Evolutionary conservation across 2,888 invertebrate species (phyloP), one percentile per base, ranked within the genome.

Genomic region (Agrilus cyanescens): DNA sequence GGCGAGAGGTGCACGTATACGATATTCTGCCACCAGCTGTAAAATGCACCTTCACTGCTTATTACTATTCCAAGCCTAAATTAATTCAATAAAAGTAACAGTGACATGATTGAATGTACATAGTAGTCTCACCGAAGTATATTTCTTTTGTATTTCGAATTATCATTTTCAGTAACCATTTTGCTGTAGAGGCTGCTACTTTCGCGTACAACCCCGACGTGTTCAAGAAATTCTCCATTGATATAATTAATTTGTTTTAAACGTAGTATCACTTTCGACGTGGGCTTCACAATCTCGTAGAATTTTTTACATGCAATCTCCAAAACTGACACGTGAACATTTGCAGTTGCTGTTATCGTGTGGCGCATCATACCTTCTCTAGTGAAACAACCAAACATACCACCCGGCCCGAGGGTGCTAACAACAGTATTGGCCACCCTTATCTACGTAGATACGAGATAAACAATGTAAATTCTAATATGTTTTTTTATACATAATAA

Each of bases 371-470:
- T 38, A 10, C 46, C 47, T n/a, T 44, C 30, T 14, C 38, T 35
- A 30, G 46, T 40, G 6, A 54, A 50, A 41, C 50, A 50, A 8
- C 53, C 53, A 44, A 54, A 54, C 8, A 54, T 42, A 10, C 49
- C 52, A 7, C 53, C 53, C 7, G 39, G 29, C 13, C 46, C 40
- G 8, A 46, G 25, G 12, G 35, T 37, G 8, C 40, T 37, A 4
- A 47, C 8, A 31, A 32, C 38, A 15, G 32, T 30, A 10, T 32
- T 35, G 4, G 43, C 45, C 5, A 44, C 32, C 4, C n/a, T 13
- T 25, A 25, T 25, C 25, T 25, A 25, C 25, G 25, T 25, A 10
- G 10, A 25, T 10, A 25, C 4, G 10, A 10, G 25, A 25, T 10
- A 10, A 25, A 10, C 10, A n/a, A n/a, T n/a, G n/a, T 25, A 25